Evolutionary conservation across 2,113 vertebrate species (phyloP), one percentile per base, ranked within the genome.

Genomic region (Heterotilapia buettikoferi): DNA sequence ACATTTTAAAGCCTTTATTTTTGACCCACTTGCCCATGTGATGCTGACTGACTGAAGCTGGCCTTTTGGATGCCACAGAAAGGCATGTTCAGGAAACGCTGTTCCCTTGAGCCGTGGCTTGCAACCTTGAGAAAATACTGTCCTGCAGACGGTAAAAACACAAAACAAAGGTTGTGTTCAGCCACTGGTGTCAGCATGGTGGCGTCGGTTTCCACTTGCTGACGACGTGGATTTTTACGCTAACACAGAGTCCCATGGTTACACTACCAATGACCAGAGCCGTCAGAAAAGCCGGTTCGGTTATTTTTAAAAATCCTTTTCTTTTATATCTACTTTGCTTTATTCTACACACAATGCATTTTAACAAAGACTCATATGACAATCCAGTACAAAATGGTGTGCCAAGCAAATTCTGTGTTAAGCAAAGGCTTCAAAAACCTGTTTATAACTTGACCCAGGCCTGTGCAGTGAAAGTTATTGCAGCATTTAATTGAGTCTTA

Each of bases 311-410:
- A 11, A 86, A 40, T 76, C 73, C 9, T 76, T 45, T 47, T 33
- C 63, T 31, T 52, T 71, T 45, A 56, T 79, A 50, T 63, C 11
- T 82, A 29, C 31, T 68, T 80, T 63, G 6, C 33, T 84, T 86
- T 38, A 59, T 50, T 81, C 53, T 68, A 43, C 47, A 31, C 33
- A 16, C 50, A 83, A 52, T 53, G 14, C 71, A 63, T 76, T 88
- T 80, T 76, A 21, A 38, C 54, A 16, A 16, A 57, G 6, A 16
- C 86, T 91, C 73, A 13, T 88, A 52, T 9, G 24, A 87, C 85
- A 85, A 85, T 93, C 83, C 84, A 85, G 79, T 88, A 59, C 54
- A 91, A 88, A 76, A 80, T 3, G 9, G 14, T 83, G 87, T 90
- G 82, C 90, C 87, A 86, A 90, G 89, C 66, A 45, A 90, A 84